Base-by-base conservation (phyloP, 2,888 invertebrate species). In the Mythimna ferrago region DNA sequence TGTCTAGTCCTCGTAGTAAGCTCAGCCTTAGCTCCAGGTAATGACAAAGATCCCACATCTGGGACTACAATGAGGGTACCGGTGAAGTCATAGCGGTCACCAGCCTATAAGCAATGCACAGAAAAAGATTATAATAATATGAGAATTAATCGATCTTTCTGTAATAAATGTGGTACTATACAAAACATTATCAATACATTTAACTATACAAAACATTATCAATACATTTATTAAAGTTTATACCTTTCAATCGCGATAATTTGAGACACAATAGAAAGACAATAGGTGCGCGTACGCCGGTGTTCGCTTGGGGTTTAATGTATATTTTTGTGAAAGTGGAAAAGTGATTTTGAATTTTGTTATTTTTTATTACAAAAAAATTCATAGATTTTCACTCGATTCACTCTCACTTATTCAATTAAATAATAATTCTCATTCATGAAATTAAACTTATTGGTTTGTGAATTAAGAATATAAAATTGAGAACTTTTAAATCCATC, bases 51-150 rank as follows among this genome's bases (percentile, higher is more conserved):
- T 0, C 98, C 98, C 0, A 99, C 98, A 94, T 99, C 99, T 0
- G 99, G 99, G 0, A 99, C 99, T 2, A 99, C 99, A 89, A 99
- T 99, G 21, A 99, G 96, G 0, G 99, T 98, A 21, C 99, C 99
- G 0, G 98, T 99, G 92, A 99, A 99, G 92, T 99, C 99, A 89
- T 99, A 99, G 21, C 98, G 97, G 89, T 98, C 98, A 21, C 98
- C 98, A 48, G 98, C 98, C 96, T 97, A 82, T 16, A 51, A 38
- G 0, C 0, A 4, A 0, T 0, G 6, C 0, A 61, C n/a, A 87
- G 87, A 44, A 71, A 74, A 67, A 10, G 6, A 54, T 21, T 26
- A 26, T 32, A 32, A 32, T 32, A 32, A 9, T 38, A 38, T n/a
- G 26, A 1, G 14, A 19, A 38, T 16, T 16, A 7, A 26, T 56